These are phyloP conservation scores for Dendrolimus houi DNA, from an alignment of 2,888 invertebrate species.

Conservation along the genomic window DNA sequence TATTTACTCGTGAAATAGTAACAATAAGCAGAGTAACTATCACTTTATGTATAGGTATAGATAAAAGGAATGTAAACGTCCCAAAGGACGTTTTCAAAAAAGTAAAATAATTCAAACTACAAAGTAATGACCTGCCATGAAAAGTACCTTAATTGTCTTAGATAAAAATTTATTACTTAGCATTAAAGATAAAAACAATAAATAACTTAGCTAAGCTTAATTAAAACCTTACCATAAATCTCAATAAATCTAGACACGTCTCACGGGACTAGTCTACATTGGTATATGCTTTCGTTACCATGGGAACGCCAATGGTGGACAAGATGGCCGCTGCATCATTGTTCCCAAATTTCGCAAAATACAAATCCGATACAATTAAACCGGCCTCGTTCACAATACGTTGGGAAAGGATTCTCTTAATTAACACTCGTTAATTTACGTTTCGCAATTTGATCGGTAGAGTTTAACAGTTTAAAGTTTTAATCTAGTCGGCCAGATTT, in stretches of 20 bases:
- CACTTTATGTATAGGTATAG: no score
- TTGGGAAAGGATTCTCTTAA: not conserved
- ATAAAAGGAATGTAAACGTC: no score
- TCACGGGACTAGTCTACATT: not conserved
- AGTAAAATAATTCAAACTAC: no score
- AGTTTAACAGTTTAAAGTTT: not conserved
- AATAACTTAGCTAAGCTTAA: not conserved
- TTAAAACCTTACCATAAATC: not conserved
- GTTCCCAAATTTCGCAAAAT: not conserved
- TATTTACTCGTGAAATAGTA: no score
- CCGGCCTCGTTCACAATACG: not conserved
- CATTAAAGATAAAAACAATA: no score
- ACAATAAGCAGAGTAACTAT: no score
- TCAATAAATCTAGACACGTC: not conserved
- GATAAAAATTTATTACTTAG: no score
- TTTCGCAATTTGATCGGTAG: not conserved
- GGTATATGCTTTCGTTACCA: not conserved
- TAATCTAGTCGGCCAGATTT: no score
- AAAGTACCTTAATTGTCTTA: no score
- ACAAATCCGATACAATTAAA: not conserved
- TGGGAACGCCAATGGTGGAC: not conserved
- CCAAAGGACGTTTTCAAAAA: no score
- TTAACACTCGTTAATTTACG: not conserved
- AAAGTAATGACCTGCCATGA: no score
- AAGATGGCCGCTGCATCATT: not conserved